Conservation (phyloP, 2,888 invertebrate species). For the Andrena minutula region DNA sequence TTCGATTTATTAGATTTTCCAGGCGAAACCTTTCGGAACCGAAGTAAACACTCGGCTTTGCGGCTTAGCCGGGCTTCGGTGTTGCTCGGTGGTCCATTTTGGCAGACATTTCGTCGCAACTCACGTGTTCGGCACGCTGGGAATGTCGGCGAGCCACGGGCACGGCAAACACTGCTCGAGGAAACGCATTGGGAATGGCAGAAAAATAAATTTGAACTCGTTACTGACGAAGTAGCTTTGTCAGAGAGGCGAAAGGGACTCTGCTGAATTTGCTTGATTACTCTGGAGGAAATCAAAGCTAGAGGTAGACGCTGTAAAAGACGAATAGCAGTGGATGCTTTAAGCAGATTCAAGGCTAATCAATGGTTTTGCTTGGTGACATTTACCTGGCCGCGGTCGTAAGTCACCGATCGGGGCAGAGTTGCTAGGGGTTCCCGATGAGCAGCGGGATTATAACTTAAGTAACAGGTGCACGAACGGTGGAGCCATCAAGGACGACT, state of each 20-base stretch:
- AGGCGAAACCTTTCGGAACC: slow-evolving; percentile 77
- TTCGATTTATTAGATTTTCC: slow-evolving; percentile 72
- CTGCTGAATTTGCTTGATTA: no score
- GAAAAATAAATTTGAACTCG: slow-evolving; percentile 18
- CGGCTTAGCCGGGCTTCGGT: slow-evolving; percentile 68
- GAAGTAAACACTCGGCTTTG: slow-evolving; percentile 72
- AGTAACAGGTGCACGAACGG: slow-evolving; percentile 2
- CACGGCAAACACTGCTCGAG: neutral
- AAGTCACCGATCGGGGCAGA: neutral
- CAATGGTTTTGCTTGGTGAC: no score
- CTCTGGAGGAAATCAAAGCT: no score
- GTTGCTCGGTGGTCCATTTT: slow-evolving; percentile 45
- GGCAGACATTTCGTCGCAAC: slow-evolving; percentile 46
- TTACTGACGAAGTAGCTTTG: neutral
- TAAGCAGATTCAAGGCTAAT: no score
- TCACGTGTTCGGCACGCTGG: slow-evolving; percentile 41
- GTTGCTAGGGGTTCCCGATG: neutral
- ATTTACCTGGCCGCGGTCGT: neutral
- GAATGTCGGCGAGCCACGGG: slow-evolving; percentile 8
- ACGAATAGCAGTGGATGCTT: no score
- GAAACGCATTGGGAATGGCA: neutral
- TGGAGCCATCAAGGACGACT: neutral
- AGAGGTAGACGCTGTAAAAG: no score
- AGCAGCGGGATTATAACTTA: neutral
- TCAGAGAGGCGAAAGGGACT: no score